These are phyloP conservation scores for Hyppa rectilinea DNA, from an alignment of 2,888 invertebrate genomes.

Conservation along the genomic window DNA sequence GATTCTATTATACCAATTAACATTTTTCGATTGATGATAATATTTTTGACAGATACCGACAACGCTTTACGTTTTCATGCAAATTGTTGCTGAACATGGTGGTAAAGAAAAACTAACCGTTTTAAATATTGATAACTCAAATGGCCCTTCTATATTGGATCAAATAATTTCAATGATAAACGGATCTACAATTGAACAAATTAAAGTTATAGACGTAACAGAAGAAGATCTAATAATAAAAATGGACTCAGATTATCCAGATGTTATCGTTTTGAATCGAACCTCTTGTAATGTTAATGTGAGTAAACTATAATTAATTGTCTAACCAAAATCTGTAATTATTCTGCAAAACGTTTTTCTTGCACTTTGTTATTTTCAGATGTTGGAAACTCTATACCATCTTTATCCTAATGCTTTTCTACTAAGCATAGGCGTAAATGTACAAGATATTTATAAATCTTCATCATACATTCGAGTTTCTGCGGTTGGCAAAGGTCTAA, in stretches of 20 bases:
- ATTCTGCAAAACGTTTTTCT: background rate
- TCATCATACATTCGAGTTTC: constrained; percentile 12
- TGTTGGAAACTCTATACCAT: constrained; percentile 5
- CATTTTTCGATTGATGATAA: background rate
- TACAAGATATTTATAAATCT: background rate
- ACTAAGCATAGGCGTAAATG: background rate
- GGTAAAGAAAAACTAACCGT: background rate
- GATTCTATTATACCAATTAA: too few relatives aligned
- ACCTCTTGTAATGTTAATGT: constrained; percentile 1
- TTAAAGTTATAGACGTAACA: background rate
- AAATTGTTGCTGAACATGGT: constrained; percentile 6
- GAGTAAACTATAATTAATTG: background rate
- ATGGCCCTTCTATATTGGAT: background rate
- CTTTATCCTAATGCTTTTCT: background rate
- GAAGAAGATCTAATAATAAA: background rate
- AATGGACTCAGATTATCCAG: background rate
- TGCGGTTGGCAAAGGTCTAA: constrained; percentile 11
- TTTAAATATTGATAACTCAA: constrained; percentile 8
- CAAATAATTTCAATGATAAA: background rate
- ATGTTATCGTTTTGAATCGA: background rate
- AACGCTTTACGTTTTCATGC: constrained; percentile 7
- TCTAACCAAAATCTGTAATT: background rate
- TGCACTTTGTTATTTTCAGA: background rate
- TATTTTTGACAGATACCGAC: background rate
- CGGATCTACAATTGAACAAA: background rate